Conservation (phyloP, 2,113 vertebrate genomes). For the Lepus americanus region DNA sequence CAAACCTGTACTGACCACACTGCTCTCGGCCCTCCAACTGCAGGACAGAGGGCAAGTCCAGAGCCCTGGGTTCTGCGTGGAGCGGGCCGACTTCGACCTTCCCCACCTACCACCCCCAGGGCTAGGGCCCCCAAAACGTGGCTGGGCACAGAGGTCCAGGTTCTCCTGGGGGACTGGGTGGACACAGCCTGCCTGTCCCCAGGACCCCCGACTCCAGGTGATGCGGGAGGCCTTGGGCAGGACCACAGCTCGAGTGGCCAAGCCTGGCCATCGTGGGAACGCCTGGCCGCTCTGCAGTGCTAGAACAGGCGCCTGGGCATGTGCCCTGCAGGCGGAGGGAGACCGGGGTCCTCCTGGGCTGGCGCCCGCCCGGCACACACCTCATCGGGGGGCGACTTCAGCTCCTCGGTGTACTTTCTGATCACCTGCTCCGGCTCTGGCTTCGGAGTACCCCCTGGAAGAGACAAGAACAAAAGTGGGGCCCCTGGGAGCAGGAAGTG, state of each 20-base stretch:
- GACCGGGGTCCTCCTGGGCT: neutral
- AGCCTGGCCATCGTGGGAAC: too few relatives aligned
- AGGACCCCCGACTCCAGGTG: neutral
- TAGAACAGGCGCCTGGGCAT: neutral
- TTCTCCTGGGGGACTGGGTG: neutral
- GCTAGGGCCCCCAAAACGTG: neutral
- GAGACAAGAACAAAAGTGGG: slow-evolving; percentile 42
- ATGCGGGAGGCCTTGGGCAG: neutral
- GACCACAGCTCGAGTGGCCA: too few relatives aligned
- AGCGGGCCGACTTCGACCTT: too few relatives aligned
- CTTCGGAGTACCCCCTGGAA: slow-evolving; percentile 70
- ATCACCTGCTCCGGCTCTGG: slow-evolving; percentile 89
- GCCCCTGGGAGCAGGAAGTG: accelerated
- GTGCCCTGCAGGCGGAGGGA: neutral
- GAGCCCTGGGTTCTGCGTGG: neutral
- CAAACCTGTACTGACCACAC: too few relatives aligned
- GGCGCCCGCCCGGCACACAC: slow-evolving; percentile 69
- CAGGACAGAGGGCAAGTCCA: too few relatives aligned
- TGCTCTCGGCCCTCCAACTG: too few relatives aligned
- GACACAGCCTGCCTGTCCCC: too few relatives aligned
- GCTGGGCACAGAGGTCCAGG: neutral
- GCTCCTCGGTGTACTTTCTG: slow-evolving; percentile 87
- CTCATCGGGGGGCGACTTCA: slow-evolving; percentile 87
- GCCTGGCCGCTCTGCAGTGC: too few relatives aligned
- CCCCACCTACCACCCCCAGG: too few relatives aligned